Conservation (phyloP, 2,113 vertebrate genomes). For the Paralichthys olivaceus region DNA sequence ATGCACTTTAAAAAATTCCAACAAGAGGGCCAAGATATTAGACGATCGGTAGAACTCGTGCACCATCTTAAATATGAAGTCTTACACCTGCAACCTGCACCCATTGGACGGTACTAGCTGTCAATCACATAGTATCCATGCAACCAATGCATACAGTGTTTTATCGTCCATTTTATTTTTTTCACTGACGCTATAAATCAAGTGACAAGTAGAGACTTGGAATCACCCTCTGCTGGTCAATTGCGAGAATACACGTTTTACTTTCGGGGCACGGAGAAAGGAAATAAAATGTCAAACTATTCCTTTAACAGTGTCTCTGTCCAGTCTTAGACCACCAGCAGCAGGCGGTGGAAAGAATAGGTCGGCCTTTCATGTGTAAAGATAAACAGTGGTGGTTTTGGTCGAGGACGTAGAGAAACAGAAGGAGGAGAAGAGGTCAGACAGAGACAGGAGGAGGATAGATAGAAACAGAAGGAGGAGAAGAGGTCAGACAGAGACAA, state of each 20-base stretch:
- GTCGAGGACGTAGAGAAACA: not conserved
- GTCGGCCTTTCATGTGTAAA: constrained; percentile 45
- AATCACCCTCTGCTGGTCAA: too few relatives aligned
- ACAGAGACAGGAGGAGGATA: too few relatives aligned
- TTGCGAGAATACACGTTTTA: too few relatives aligned
- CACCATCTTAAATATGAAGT: not conserved
- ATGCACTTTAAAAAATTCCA: not conserved
- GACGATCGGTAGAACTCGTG: not conserved
- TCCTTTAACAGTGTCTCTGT: constrained; percentile 4
- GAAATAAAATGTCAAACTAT: not conserved
- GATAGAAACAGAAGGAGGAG: not conserved
- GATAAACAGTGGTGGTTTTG: constrained; percentile 50
- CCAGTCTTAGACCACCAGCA: constrained; percentile 56
- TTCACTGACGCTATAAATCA: too few relatives aligned
- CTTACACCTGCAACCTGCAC: not conserved
- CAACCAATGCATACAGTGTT: too few relatives aligned
- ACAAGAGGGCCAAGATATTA: not conserved
- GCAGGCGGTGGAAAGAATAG: constrained; percentile 59
- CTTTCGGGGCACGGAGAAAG: too few relatives aligned
- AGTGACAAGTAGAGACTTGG: too few relatives aligned
- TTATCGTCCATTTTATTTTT: too few relatives aligned
- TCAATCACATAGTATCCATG: too few relatives aligned
- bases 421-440: not conserved
- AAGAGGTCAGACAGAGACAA: too few relatives aligned
- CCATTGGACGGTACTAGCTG: too few relatives aligned